These are phyloP conservation scores for Pyxicephalus adspersus DNA, from an alignment of 2,113 vertebrate genomes.

Conservation along the genomic window DNA sequence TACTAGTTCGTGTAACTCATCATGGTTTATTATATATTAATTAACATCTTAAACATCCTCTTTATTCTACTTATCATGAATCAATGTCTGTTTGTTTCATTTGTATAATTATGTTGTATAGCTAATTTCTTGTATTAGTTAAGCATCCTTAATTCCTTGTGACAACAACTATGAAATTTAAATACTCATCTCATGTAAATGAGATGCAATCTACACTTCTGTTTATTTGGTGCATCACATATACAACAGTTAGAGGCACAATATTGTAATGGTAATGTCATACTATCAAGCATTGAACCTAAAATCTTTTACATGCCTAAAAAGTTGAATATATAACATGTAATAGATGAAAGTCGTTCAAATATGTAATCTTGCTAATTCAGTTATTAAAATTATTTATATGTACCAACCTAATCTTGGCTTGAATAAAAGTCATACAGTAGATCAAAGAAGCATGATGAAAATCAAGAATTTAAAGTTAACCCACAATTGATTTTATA, in stretches of 20 bases:
- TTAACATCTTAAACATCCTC: constrained; percentile 26
- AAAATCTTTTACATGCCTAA: too few species aligned
- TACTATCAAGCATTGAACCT: too few species aligned
- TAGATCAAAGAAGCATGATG: too few species aligned
- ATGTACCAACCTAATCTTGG: too few species aligned
- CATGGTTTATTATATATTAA: constrained; percentile 38
- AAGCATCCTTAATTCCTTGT: constrained; percentile 38
- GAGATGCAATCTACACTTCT: constrained; percentile 42
- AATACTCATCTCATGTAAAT: constrained; percentile 44
- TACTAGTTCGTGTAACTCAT: constrained; percentile 8
- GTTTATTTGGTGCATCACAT: constrained; percentile 24
- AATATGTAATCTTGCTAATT: too few species aligned
- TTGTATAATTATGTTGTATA: constrained; percentile 41
- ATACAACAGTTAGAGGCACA: constrained; percentile 5
- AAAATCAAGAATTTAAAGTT: too few species aligned
- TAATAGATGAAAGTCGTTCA: too few species aligned
- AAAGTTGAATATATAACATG: too few species aligned
- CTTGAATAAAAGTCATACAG: too few species aligned
- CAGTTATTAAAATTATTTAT: too few species aligned
- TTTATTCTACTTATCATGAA: constrained; percentile 33
- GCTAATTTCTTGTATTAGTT: constrained; percentile 50
- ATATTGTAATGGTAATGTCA: background rate
- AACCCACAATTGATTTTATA: too few species aligned
- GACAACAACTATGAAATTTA: constrained; percentile 34
- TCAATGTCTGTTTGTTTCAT: constrained; percentile 47